Evolutionary conservation across 1,140 invertebrate species (phyloP), one percentile per base, ranked within the genome.

Genomic region (Mamestra configurata): DNA sequence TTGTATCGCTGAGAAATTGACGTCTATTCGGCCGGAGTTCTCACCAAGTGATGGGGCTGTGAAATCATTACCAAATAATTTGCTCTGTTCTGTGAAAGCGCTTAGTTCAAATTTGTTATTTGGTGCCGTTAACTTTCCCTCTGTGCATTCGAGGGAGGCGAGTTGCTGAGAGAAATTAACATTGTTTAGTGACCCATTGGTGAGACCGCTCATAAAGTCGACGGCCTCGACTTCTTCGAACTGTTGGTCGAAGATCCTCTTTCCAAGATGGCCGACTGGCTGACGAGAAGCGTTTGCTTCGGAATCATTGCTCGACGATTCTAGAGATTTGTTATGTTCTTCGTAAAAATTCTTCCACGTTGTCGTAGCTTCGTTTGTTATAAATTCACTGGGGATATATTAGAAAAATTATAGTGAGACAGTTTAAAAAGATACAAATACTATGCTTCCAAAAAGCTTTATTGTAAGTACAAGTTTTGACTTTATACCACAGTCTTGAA

Each of bases 301-400:
- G 0, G 89, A 88, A 7, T 94, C 90, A 61, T 94, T 93, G 11
- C 88, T 89, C 0, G 92, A 95, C 4, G 88, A 89, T 53, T 95
- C 92, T 18, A 93, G 79, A 5, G 92, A 92, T 53, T 93, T 93
- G 73, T 95, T 94, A 49, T 94, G 92, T 35, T 94, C 89, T 79
- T 93, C 93, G 51, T 95, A 95, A 35, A 95, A 88, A 71, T 90
- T 93, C 75, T 92, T 93, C 93, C 93, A 95, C 37, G 93, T 93
- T 4, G 92, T 93, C 22, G 92, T 94, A 1, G 87, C 92, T 87
- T 95, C 93, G 71, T 90, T 91, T 10, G 88, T 92, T 11, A 92
- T 84, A 72, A 93, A 95, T 79, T 95, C 93, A 24, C 93, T 94
- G 87, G 2, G 88, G 90, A 46, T 27, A 37, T 2, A 20, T 5